Conservation (phyloP, 1,140 invertebrate genomes). For the Mylabris phalerata region DNA sequence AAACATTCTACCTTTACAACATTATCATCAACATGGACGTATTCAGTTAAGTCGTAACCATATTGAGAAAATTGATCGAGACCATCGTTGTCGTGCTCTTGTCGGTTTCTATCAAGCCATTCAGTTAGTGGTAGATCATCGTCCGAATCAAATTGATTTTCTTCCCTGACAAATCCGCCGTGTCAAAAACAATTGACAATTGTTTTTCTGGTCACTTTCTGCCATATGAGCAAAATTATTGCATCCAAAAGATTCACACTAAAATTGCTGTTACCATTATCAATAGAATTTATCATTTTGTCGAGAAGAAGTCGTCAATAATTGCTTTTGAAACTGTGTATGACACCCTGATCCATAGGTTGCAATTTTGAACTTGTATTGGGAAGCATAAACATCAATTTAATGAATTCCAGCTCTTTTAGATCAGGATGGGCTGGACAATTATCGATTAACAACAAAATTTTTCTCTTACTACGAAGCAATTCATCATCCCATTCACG, state of each 20-base stretch:
- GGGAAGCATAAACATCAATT: conserved; percentile 14
- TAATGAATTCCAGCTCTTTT: neutral
- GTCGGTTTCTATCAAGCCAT: neutral
- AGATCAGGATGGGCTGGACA: conserved; percentile 15
- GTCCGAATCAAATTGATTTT: no score
- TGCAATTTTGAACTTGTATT: conserved; percentile 15
- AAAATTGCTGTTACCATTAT: neutral
- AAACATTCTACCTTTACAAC: no score
- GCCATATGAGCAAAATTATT: neutral
- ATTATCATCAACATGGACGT: neutral
- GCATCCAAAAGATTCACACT: conserved; percentile 5
- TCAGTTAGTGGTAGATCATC: conserved; percentile 6
- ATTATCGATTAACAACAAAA: conserved; percentile 20
- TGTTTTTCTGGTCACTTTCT: conserved; percentile 1
- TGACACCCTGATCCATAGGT: conserved; percentile 6
- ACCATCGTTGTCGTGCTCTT: no score
- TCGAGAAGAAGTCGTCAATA: conserved; percentile 6
- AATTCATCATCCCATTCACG: conserved; percentile 13
- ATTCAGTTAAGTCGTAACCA: neutral
- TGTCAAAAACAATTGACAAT: conserved; percentile 7
- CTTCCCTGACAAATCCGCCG: neutral
- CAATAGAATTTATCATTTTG: conserved; percentile 11
- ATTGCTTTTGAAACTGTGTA: conserved; percentile 10
- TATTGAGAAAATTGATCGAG: neutral
- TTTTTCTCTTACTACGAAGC: conserved; percentile 3